Percentiles rank a stretch among this genome's conserved stretches.
Evolutionary conservation across 2,113 vertebrate species (phyloP).

Genomic region (Odontesthes bonariensis): DNA sequence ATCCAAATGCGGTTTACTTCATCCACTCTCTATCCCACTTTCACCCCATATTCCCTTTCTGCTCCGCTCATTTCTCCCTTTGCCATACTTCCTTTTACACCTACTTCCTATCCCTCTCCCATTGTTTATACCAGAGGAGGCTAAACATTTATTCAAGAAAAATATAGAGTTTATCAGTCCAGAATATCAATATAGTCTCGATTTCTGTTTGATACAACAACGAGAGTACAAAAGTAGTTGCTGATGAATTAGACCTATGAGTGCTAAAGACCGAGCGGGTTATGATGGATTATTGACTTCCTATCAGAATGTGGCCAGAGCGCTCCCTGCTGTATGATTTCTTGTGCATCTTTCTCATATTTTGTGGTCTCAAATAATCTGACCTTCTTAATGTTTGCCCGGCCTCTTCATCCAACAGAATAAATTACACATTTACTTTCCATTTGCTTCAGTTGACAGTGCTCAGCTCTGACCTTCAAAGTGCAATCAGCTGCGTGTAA

Average conservation of each 20-base stretch:
- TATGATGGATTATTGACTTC: no score
- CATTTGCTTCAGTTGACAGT: background rate
- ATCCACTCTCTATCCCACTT: constrained; percentile 18
- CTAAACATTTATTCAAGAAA: background rate
- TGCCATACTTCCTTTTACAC: background rate
- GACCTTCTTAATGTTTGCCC: background rate
- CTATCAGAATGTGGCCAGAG: background rate
- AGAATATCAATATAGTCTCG: no score
- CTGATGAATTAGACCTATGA: no score
- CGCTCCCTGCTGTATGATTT: background rate
- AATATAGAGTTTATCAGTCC: no score
- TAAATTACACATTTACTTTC: background rate
- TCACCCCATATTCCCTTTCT: constrained; percentile 19
- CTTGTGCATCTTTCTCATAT: no score
- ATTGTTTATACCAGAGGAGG: background rate
- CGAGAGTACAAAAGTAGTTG: no score
- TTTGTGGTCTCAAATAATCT: background rate
- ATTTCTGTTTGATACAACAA: no score
- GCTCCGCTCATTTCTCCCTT: background rate
- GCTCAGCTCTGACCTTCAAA: background rate
- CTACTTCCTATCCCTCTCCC: background rate
- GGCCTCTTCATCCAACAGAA: background rate
- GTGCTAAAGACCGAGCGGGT: no score
- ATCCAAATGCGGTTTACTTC: constrained; percentile 52
- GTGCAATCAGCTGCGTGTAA: background rate